These are phyloP conservation scores for Hydraecia micacea DNA, from an alignment of 2,888 invertebrate genomes.

Conservation along the genomic window DNA sequence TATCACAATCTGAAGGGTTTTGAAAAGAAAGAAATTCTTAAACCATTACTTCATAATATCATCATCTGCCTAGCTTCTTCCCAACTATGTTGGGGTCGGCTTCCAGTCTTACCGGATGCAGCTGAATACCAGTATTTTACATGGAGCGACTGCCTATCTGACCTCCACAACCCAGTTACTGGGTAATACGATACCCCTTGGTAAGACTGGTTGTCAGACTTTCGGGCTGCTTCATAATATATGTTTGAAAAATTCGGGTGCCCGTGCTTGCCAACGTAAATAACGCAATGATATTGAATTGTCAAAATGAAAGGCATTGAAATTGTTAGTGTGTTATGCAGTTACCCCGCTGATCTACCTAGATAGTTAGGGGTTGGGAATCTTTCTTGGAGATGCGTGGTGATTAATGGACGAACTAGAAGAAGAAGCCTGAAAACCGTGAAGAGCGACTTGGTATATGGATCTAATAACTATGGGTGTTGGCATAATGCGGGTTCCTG, in stretches of 20 bases:
- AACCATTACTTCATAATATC: not conserved
- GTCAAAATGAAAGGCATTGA: not conserved
- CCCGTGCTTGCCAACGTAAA: not conserved
- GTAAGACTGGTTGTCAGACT: too few species aligned
- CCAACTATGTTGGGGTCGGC: too few species aligned
- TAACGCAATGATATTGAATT: not conserved
- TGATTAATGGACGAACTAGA: not conserved
- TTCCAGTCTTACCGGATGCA: too few species aligned
- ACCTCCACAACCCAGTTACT: too few species aligned
- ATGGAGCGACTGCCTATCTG: too few species aligned
- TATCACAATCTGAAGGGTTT: not conserved
- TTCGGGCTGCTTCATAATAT: too few species aligned
- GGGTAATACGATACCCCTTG: too few species aligned
- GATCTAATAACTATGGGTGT: not conserved
- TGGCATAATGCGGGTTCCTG: not conserved
- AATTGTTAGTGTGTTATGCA: not conserved
- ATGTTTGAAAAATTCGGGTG: not conserved
- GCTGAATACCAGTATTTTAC: too few species aligned
- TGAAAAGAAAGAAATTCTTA: not conserved
- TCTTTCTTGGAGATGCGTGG: not conserved
- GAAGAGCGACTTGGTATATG: not conserved
- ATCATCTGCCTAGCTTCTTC: too few species aligned
- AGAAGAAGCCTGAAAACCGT: not conserved
- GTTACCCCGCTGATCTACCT: not conserved
- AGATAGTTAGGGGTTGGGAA: not conserved